These are phyloP conservation scores for Philonicus albiceps DNA, from an alignment of 2,888 invertebrate genomes.

Conservation along the genomic window DNA sequence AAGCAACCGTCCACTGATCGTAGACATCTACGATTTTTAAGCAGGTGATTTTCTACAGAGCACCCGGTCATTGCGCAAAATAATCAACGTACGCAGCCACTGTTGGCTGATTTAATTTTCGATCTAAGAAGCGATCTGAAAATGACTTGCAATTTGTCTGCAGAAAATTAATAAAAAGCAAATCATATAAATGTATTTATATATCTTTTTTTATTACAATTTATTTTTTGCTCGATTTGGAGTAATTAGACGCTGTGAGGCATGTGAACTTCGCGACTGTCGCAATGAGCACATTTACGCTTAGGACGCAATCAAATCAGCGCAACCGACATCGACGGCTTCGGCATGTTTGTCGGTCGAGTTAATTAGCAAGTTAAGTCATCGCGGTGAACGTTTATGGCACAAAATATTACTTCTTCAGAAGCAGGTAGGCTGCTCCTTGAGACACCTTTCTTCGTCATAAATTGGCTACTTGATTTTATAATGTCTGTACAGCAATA, in stretches of 20 bases:
- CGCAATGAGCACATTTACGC: background rate
- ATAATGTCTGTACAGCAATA: background rate
- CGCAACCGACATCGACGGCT: background rate
- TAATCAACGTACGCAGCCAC: background rate
- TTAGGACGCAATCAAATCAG: background rate
- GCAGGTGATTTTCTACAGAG: background rate
- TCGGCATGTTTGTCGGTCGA: background rate
- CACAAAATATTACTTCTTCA: background rate
- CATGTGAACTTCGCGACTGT: background rate
- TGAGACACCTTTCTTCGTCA: background rate
- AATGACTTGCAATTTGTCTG: background rate
- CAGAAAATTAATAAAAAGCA: background rate
- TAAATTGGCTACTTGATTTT: background rate
- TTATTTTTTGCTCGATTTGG: background rate
- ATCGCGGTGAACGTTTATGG: background rate
- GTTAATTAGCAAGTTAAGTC: background rate
- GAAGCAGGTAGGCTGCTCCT: background rate
- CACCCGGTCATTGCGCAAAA: background rate
- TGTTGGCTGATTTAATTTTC: background rate
- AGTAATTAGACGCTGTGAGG: background rate
- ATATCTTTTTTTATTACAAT: background rate
- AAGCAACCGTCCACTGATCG: background rate
- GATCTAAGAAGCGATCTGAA: background rate
- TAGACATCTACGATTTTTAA: background rate
- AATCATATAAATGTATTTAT: background rate